Base-by-base conservation (phyloP, 2,888 invertebrate genomes). In the Rhagonycha lutea region DNA sequence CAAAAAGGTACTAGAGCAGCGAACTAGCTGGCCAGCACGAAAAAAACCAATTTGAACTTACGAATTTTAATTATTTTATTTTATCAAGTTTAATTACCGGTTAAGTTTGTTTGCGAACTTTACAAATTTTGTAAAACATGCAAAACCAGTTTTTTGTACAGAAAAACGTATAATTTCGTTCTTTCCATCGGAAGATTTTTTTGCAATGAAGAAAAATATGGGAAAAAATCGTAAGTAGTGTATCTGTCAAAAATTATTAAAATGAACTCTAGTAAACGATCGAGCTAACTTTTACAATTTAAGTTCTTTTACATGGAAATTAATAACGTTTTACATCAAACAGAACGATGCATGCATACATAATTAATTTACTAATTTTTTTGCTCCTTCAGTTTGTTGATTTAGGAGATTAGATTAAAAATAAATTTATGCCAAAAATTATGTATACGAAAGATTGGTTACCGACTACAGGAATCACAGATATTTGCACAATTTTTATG, bases 401-500 rank as follows among this genome's bases (percentile, higher is more conserved):
- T 47, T 47, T 47, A 47, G 47, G n/a, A 47, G 47, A 47, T 47
- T 47, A 47, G 47, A 47, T 47, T 47, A 47, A 47, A 47, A 47
- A 47, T 24, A 24, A 65, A 65, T 65, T 65, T 65, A 65, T 65
- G 47, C 26, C 63, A 65, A 65, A 65, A 65, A 65, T 65, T 65
- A 65, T 65, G 63, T 26, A 24, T 65, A 24, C 63, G n/a, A 23
- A 65, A 65, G 63, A 65, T 65, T 14, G 24, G 63, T n/a, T 65
- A 62, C 62, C 23, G 23, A 23, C 26, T 23, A 47, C 63, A 65
- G 63, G 63, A 65, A 65, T 65, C 63, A 65, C 63, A 65, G 63
- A 65, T 65, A 65, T 65, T 65, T 65, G 63, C 63, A 65, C 63
- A 65, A 65, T 65, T 65, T 65, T 65, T 65, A 65, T 65, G 26